phyloP scores from a whole-genome alignment of 2,888 invertebrate genomes.

The Lasioglossum zephyrum region DNA sequence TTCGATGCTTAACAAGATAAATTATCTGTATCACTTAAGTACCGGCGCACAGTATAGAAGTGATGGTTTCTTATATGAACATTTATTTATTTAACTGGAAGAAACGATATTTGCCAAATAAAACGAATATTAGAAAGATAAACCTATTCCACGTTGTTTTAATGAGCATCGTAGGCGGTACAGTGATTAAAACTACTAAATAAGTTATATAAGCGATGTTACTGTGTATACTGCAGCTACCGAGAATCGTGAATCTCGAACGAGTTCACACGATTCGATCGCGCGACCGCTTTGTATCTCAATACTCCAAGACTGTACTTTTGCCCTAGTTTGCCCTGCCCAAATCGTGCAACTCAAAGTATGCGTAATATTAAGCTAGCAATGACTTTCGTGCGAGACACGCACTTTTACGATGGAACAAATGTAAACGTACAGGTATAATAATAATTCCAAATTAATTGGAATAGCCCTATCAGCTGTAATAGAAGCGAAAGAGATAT shows the following conservation, averaged over 20 bases:
- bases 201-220: slow-evolving; percentile 37
- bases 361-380: slow-evolving; percentile 58
- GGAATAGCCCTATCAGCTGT: slow-evolving; percentile 24
- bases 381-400: slow-evolving; percentile 23
- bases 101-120: slow-evolving; percentile 30
- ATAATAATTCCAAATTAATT: slow-evolving; percentile 36
- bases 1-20: background rate
- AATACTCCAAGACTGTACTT: slow-evolving; percentile 15
- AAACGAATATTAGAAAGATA: slow-evolving; percentile 24
- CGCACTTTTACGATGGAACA: slow-evolving; percentile 32
- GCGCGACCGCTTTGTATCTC: slow-evolving; percentile 6
- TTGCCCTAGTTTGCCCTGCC: slow-evolving; percentile 57
- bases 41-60: background rate
- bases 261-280: slow-evolving; percentile 2
- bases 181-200: slow-evolving; percentile 32
- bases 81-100: slow-evolving; percentile 35
- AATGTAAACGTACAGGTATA: slow-evolving; percentile 32
- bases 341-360: slow-evolving; percentile 48
- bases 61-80: slow-evolving; percentile 15
- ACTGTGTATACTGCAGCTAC: slow-evolving; percentile 19
- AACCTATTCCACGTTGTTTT: slow-evolving; percentile 31
- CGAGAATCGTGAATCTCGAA: slow-evolving; percentile 26
- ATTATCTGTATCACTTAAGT: background rate
- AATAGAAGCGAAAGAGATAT: slow-evolving; percentile 16
- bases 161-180: slow-evolving; percentile 29